These are phyloP conservation scores for Thomomys bottae DNA, from an alignment of 2,113 vertebrate genomes.

Conservation along the genomic window DNA sequence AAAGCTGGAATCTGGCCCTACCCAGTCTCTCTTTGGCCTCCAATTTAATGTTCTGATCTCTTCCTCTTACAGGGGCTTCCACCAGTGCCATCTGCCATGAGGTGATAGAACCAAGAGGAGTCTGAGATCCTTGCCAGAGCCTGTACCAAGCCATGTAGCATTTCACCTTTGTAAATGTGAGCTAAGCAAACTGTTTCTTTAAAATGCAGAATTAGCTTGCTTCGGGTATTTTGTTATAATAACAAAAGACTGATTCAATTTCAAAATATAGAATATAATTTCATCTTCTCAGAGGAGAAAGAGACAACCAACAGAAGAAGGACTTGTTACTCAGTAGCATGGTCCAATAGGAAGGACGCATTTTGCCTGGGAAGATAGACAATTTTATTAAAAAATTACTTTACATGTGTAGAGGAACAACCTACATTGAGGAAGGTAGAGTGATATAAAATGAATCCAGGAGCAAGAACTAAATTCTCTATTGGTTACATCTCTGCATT, in stretches of 20 bases:
- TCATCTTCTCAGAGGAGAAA: neutral
- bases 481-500: neutral
- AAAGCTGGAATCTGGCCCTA: neutral
- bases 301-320: neutral
- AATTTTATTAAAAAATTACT: neutral
- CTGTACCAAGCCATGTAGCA: neutral
- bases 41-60: neutral
- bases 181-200: neutral
- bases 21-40: neutral
- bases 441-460: neutral
- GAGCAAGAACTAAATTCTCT: constrained; percentile 19
- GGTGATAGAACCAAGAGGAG: neutral
- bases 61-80: neutral
- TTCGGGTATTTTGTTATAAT: neutral
- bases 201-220: neutral
- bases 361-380: neutral
- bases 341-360: neutral
- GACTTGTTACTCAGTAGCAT: too few species aligned
- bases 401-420: too few species aligned
- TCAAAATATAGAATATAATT: neutral
- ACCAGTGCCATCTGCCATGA: neutral
- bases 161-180: neutral
- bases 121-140: neutral
- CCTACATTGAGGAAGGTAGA: neutral
- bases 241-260: neutral